Evolutionary conservation across 1,140 invertebrate species (phyloP).

Genomic region (Drosophila pruinosa): DNA sequence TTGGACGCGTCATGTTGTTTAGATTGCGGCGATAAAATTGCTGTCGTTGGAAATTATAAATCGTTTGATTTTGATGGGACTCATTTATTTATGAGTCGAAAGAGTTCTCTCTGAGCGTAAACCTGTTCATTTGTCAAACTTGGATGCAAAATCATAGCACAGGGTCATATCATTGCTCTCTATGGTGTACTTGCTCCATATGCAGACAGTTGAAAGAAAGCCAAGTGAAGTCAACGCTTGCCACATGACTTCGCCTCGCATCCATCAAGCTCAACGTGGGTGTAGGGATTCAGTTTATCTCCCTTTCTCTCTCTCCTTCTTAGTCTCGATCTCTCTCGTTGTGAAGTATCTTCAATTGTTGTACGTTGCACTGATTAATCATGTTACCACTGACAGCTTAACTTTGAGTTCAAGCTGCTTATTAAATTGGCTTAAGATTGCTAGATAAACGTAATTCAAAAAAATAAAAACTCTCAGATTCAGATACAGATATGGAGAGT

Average conservation of each 20-base stretch:
- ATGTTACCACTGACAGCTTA: conserved; percentile 79
- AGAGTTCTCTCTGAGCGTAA: conserved; percentile 3
- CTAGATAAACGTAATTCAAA: conserved; percentile 72
- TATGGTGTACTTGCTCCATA: background rate
- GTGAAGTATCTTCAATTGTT: conserved; percentile 64
- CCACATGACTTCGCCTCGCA: conserved; percentile 25
- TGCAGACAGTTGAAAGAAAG: background rate
- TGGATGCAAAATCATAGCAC: conserved; percentile 2
- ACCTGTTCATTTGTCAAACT: conserved; percentile 51
- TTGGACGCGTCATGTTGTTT: conserved; percentile 67
- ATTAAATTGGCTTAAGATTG: conserved; percentile 81
- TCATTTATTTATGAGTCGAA: conserved; percentile 42
- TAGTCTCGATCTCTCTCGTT: conserved; percentile 5
- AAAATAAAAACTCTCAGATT: conserved; percentile 13
- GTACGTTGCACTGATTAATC: conserved; percentile 73
- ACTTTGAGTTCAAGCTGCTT: conserved; percentile 76
- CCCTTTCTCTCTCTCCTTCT: background rate
- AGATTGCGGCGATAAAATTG: conserved; percentile 64
- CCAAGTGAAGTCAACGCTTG: conserved; percentile 23
- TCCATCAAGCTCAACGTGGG: conserved; percentile 55
- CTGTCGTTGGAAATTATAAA: conserved; percentile 51
- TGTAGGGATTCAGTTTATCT: conserved; percentile 37
- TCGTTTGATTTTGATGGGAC: conserved; percentile 48
- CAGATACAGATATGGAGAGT: conserved; percentile 18
- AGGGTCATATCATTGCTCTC: background rate